These are phyloP conservation scores for Monodelphis domestica DNA, from an alignment of 2,797 vertebrate genomes.

Conservation along the genomic window DNA sequence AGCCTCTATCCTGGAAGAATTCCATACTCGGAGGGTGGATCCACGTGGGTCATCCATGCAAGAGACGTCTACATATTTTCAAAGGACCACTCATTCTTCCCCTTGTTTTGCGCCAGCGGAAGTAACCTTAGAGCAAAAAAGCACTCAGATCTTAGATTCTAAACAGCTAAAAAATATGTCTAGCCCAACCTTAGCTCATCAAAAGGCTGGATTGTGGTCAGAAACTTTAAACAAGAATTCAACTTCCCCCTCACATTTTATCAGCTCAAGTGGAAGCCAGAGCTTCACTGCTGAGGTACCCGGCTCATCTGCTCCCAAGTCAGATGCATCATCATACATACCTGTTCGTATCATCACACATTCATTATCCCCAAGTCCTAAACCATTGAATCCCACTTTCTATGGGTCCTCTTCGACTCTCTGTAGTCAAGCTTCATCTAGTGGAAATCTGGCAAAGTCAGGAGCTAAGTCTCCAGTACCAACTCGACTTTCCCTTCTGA, in stretches of 20 bases:
- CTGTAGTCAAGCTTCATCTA: conserved; percentile 83
- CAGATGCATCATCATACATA: conserved; percentile 86
- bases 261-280: conserved; percentile 62
- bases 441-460: conserved; percentile 73
- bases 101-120: conserved; percentile 66
- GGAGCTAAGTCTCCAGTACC: conserved; percentile 86
- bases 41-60: conserved; percentile 76
- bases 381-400: conserved; percentile 86
- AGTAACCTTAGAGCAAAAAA: conserved; percentile 60
- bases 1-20: conserved; percentile 83
- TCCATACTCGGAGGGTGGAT: conserved; percentile 79
- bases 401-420: conserved; percentile 87
- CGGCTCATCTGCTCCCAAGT: conserved; percentile 84
- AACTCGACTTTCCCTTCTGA: conserved; percentile 93
- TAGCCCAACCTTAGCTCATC: conserved; percentile 58
- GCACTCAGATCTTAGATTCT: conserved; percentile 59
- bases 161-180: conserved; percentile 37
- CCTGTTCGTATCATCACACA: conserved; percentile 88
- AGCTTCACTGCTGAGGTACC: conserved; percentile 63
- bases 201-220: conserved; percentile 51
- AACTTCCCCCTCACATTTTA: conserved; percentile 14
- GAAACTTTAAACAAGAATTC: conserved; percentile 55
- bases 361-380: conserved; percentile 90
- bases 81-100: conserved; percentile 74
- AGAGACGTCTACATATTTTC: conserved; percentile 81